These are phyloP conservation scores for Apocheima hispidaria DNA, from an alignment of 2,888 invertebrate genomes.

Conservation along the genomic window DNA sequence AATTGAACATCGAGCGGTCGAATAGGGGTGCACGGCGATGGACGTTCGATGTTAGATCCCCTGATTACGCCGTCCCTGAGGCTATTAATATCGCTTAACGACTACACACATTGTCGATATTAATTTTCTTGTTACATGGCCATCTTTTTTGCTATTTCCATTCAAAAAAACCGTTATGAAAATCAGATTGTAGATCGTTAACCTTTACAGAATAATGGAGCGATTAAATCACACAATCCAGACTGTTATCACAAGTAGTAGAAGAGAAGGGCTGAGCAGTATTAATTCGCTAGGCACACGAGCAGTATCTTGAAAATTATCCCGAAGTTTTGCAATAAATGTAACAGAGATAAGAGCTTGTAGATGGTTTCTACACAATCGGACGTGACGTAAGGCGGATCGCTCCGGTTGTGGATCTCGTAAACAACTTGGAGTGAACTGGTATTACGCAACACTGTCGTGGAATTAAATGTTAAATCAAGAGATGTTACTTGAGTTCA, in stretches of 20 bases:
- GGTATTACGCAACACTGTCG: slow-evolving; percentile 58
- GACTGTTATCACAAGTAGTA: slow-evolving; percentile 9
- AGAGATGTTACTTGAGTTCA: slow-evolving; percentile 48
- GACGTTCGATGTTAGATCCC: slow-evolving; percentile 29
- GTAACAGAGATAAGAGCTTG: slow-evolving; percentile 51
- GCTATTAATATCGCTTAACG: slow-evolving; percentile 28
- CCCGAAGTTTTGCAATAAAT: slow-evolving; percentile 52
- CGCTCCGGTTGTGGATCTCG: slow-evolving; percentile 48
- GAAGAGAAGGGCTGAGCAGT: slow-evolving; percentile 53
- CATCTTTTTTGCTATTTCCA: slow-evolving; percentile 1
- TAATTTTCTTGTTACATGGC: slow-evolving; percentile 14
- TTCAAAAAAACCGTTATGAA: not conserved
- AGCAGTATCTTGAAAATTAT: slow-evolving; percentile 40
- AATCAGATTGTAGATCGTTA: not conserved
- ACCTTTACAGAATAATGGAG: not conserved
- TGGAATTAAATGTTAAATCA: slow-evolving; percentile 49
- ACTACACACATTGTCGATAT: slow-evolving; percentile 13
- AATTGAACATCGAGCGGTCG: slow-evolving; percentile 22
- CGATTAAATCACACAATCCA: slow-evolving; percentile 1
- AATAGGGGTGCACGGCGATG: slow-evolving; percentile 20
- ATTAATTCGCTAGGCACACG: slow-evolving; percentile 62
- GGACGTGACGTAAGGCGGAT: slow-evolving; percentile 57
- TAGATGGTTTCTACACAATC: slow-evolving; percentile 51
- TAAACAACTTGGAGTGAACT: slow-evolving; percentile 59
- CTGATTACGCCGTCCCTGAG: slow-evolving; percentile 27